These are phyloP conservation scores for Poecile atricapillus DNA, from an alignment of 2,113 vertebrate genomes.

Conservation along the genomic window DNA sequence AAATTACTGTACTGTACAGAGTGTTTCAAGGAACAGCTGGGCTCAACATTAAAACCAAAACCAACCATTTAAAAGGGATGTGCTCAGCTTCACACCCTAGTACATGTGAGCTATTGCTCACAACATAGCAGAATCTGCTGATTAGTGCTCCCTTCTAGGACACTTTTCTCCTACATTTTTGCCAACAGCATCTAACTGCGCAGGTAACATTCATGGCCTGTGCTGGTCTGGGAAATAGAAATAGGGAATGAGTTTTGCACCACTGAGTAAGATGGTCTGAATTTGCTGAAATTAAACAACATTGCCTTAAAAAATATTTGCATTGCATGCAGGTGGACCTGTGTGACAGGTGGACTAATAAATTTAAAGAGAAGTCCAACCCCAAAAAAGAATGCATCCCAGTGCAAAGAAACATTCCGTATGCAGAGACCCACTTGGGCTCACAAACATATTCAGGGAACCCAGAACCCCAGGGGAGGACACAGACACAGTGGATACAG, in stretches of 20 bases:
- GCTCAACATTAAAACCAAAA: neutral
- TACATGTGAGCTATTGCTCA: neutral
- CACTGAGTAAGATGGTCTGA: neutral
- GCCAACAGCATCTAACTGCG: neutral
- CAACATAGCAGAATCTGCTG: neutral
- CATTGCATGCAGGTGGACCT: neutral
- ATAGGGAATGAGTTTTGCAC: neutral
- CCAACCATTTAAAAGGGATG: neutral
- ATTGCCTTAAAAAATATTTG: neutral
- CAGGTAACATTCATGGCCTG: accelerated
- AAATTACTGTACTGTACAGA: neutral
- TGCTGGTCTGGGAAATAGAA: neutral
- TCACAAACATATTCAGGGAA: neutral
- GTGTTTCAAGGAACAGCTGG: slow-evolving; percentile 17
- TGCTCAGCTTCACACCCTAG: neutral
- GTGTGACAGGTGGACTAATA: neutral
- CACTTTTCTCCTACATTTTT: neutral
- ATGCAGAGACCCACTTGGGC: neutral
- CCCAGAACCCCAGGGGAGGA: neutral
- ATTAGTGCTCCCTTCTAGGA: neutral
- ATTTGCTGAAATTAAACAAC: neutral
- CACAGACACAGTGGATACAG: neutral
- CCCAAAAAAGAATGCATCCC: neutral
- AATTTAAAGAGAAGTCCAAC: neutral
- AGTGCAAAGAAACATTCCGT: neutral